These are phyloP conservation scores for Pterobdella sp. DNA, from an alignment of 2,888 invertebrate genomes.

Conservation along the genomic window DNA sequence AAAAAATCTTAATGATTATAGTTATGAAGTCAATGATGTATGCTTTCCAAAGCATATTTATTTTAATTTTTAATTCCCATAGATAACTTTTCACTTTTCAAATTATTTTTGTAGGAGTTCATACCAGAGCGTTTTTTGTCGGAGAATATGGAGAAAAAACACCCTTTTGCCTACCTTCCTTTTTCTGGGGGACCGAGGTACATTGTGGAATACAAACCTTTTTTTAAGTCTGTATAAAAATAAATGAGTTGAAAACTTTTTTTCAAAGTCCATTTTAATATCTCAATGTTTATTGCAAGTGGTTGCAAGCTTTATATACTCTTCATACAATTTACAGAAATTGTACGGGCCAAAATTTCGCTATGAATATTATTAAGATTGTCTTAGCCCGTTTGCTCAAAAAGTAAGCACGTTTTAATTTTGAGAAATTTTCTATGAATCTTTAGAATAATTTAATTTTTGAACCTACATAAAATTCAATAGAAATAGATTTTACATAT, in stretches of 20 bases:
- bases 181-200: slow-evolving; percentile 46
- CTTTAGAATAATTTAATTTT: background rate
- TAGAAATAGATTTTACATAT: background rate
- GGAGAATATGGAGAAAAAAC: slow-evolving; percentile 40
- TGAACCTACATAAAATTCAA: background rate
- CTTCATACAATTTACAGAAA: slow-evolving; percentile 38
- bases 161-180: slow-evolving; percentile 42
- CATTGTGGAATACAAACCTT: too few relatives aligned
- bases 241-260: too few relatives aligned
- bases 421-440: background rate
- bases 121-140: slow-evolving; percentile 42
- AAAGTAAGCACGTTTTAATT: slow-evolving; percentile 35
- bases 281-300: too few relatives aligned
- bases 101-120: too few relatives aligned
- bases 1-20: too few relatives aligned
- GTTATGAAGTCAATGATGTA: too few relatives aligned
- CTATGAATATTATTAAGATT: slow-evolving; percentile 45
- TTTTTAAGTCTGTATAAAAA: too few relatives aligned
- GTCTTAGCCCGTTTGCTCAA: slow-evolving; percentile 41
- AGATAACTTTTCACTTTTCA: too few relatives aligned
- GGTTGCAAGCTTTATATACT: too few relatives aligned
- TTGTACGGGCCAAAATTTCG: slow-evolving; percentile 46
- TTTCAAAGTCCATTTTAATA: too few relatives aligned
- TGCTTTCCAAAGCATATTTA: too few relatives aligned
- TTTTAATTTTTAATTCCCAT: too few relatives aligned